Evolutionary conservation across 2,113 vertebrate genomes (phyloP).

Genomic region (Tauraco erythrolophus): DNA sequence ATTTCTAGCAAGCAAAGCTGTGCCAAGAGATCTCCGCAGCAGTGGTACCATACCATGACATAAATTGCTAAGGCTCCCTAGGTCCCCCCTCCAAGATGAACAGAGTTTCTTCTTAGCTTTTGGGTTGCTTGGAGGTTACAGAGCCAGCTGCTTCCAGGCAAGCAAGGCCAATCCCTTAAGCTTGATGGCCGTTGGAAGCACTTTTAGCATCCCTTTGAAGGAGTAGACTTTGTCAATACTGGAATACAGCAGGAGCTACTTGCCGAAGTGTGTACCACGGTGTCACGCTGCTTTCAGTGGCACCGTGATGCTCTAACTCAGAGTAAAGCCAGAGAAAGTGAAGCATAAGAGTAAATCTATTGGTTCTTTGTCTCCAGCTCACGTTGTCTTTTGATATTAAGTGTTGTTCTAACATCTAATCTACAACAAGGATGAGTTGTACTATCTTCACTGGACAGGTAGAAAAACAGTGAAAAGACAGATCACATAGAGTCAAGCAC

Average conservation of each 20-base stretch:
- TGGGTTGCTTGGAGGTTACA: neutral
- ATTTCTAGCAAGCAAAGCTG: neutral
- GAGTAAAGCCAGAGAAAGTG: neutral
- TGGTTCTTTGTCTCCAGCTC: neutral
- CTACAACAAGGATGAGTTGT: neutral
- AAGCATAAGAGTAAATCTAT: neutral
- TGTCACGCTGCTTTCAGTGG: neutral
- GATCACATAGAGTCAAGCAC: neutral
- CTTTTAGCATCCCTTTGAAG: neutral
- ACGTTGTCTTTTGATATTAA: neutral
- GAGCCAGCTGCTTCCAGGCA: neutral
- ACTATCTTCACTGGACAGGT: neutral
- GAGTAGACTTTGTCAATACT: neutral
- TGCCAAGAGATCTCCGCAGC: neutral
- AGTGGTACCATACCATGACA: neutral
- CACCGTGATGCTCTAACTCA: neutral
- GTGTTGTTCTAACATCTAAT: neutral
- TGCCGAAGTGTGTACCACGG: fast-evolving
- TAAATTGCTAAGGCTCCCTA: neutral
- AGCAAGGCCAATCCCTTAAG: neutral
- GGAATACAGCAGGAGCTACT: neutral
- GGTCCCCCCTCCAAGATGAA: neutral
- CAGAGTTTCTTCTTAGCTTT: neutral
- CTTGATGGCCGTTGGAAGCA: neutral
- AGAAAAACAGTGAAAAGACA: neutral